A percentile compares a stretch with the other conserved stretches of the same genome.
phyloP scores from a whole-genome alignment of 2,113 vertebrate genomes.

The Ancistrus triradiatus region DNA sequence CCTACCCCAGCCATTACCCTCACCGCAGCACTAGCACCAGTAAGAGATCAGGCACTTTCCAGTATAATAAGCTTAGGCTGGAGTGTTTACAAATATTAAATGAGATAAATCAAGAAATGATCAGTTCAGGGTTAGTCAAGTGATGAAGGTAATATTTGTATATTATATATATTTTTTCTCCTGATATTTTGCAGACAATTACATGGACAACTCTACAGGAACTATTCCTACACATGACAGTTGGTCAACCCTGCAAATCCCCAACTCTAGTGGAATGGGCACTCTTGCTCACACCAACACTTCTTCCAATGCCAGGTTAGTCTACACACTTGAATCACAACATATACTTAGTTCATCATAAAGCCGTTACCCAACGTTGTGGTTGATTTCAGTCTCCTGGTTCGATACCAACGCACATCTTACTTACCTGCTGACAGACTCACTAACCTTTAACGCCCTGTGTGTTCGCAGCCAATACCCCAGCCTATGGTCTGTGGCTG shows the following conservation, averaged over 20 bases:
- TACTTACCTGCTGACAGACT: not conserved
- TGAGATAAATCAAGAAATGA: no score
- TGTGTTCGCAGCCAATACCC: constrained; percentile 67
- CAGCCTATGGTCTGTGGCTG: constrained; percentile 72
- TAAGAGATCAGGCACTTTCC: no score
- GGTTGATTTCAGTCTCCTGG: no score
- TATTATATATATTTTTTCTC: no score
- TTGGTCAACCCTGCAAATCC: constrained; percentile 73
- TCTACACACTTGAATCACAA: not conserved
- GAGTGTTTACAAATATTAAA: no score
- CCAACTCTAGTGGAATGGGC: constrained; percentile 71
- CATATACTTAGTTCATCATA: no score
- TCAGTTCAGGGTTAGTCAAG: no score
- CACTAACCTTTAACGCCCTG: not conserved
- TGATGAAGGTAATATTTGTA: no score
- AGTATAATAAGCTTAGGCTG: no score
- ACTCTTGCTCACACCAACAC: constrained; percentile 69
- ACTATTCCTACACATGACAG: constrained; percentile 65
- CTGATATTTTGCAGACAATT: constrained; percentile 61
- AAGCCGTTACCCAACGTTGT: no score
- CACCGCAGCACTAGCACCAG: constrained; percentile 67
- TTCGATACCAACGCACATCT: no score
- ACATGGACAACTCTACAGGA: constrained; percentile 70
- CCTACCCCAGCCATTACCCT: constrained; percentile 73
- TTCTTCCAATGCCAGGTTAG: constrained; percentile 67